Percentiles rank a stretch among this genome's conserved stretches.
phyloP scores from a whole-genome alignment of 2,113 vertebrate species.

The Puntigrus tetrazona region DNA sequence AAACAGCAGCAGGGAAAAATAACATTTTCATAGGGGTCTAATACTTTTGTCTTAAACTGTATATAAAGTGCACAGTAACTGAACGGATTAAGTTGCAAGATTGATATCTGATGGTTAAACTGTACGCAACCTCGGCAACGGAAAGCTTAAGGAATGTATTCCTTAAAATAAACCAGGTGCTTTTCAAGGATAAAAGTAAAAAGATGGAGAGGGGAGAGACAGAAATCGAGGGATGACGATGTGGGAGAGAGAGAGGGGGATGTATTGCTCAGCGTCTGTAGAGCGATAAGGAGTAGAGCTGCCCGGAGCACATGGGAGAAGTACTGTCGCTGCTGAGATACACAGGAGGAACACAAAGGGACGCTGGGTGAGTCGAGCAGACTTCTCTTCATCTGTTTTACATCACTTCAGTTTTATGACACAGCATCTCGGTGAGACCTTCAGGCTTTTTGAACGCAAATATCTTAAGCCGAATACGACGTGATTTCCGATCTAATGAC shows the following conservation, averaged over 20 bases:
- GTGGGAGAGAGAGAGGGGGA: slow-evolving; percentile 10
- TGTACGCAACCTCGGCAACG: not conserved
- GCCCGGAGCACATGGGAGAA: slow-evolving; percentile 11
- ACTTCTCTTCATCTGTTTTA: not conserved
- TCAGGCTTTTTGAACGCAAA: not conserved
- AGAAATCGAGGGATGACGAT: slow-evolving; percentile 34
- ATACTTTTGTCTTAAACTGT: too few species aligned
- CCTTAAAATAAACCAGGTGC: not conserved
- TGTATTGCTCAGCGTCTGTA: not conserved
- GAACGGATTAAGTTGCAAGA: too few species aligned
- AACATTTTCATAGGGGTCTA: too few species aligned
- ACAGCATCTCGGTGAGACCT: not conserved
- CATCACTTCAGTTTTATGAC: not conserved
- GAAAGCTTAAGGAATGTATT: not conserved
- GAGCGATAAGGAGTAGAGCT: not conserved
- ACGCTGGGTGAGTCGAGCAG: slow-evolving; percentile 11
- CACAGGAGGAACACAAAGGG: not conserved
- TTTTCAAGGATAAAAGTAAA: not conserved
- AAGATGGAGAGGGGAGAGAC: slow-evolving; percentile 21
- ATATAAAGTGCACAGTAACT: too few species aligned
- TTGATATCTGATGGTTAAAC: too few species aligned
- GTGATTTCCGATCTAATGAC: not conserved
- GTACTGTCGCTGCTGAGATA: not conserved
- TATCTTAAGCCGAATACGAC: not conserved
- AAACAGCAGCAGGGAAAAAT: too few species aligned